Percentiles rank a stretch among this genome's conserved stretches.
Conservation (phyloP, 2,113 vertebrate genomes). For the Strix aluco region DNA sequence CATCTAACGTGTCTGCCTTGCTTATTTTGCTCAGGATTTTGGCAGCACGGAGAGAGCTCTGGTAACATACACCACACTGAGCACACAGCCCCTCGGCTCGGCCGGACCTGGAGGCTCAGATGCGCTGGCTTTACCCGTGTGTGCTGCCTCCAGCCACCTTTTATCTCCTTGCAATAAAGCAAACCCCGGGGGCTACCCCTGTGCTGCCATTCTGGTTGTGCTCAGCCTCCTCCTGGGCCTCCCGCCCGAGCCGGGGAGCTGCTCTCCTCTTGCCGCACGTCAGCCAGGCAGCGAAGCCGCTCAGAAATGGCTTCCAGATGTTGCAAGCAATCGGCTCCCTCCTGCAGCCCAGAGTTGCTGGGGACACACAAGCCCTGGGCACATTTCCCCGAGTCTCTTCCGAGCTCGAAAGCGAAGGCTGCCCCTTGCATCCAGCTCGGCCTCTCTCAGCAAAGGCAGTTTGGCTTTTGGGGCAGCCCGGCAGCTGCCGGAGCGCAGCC, state of each 20-base stretch:
- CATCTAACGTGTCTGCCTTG: not conserved
- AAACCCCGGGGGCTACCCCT: not conserved
- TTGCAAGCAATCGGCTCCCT: not conserved
- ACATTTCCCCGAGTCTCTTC: fast-evolving
- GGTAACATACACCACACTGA: fast-evolving
- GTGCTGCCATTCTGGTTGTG: not conserved
- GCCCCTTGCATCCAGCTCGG: not conserved
- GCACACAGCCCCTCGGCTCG: not conserved
- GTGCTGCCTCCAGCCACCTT: not conserved
- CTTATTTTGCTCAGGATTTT: not conserved
- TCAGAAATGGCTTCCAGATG: slow-evolving; percentile 1
- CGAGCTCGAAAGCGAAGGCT: fast-evolving
- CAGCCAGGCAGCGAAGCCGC: not conserved
- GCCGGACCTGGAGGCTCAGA: not conserved
- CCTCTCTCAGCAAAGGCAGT: fast-evolving
- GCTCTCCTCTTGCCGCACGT: not conserved
- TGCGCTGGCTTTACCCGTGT: fast-evolving
- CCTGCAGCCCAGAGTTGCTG: not conserved
- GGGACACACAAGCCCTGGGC: not conserved
- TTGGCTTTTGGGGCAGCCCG: not conserved
- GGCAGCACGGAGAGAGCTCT: not conserved
- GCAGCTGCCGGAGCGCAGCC: not conserved
- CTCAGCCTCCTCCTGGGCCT: not conserved
- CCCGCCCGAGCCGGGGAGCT: not conserved
- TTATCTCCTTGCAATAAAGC: not conserved